Conservation (phyloP, 1,140 invertebrate species). For the Nephotettix cincticeps region DNA sequence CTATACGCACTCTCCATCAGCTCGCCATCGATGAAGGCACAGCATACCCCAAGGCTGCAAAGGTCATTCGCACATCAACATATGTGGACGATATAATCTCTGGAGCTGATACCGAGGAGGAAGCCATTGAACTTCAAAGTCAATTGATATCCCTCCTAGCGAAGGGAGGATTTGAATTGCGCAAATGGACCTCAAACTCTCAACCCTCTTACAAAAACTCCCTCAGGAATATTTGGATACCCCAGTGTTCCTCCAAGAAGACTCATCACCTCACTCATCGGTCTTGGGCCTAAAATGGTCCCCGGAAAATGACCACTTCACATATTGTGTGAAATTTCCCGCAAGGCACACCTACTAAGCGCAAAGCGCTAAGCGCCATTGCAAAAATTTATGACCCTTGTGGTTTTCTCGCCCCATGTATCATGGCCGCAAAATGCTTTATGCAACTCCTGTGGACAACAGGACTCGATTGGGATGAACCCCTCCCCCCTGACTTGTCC, state of each 20-base stretch:
- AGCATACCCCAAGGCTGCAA: no score
- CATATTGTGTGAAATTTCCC: neutral
- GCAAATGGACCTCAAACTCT: neutral
- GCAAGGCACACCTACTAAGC: neutral
- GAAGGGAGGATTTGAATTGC: neutral
- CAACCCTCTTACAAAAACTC: neutral
- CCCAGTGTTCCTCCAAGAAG: neutral
- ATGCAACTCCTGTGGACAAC: neutral
- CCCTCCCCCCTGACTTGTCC: neutral
- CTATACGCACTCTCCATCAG: no score
- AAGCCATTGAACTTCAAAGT: neutral
- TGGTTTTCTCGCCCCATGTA: slow-evolving; percentile 44
- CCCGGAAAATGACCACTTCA: no score
- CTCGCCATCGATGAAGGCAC: no score
- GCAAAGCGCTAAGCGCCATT: neutral
- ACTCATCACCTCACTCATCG: neutral
- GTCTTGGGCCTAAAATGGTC: neutral
- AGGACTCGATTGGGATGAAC: neutral
- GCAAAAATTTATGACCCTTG: slow-evolving; percentile 44
- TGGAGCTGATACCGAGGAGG: no score
- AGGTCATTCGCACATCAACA: no score
- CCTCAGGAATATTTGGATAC: neutral
- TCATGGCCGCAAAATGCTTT: slow-evolving; percentile 17
- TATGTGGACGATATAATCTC: no score
- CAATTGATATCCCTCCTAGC: neutral